Evolutionary conservation across 2,113 vertebrate genomes (phyloP).

Genomic region (Alces alces): DNA sequence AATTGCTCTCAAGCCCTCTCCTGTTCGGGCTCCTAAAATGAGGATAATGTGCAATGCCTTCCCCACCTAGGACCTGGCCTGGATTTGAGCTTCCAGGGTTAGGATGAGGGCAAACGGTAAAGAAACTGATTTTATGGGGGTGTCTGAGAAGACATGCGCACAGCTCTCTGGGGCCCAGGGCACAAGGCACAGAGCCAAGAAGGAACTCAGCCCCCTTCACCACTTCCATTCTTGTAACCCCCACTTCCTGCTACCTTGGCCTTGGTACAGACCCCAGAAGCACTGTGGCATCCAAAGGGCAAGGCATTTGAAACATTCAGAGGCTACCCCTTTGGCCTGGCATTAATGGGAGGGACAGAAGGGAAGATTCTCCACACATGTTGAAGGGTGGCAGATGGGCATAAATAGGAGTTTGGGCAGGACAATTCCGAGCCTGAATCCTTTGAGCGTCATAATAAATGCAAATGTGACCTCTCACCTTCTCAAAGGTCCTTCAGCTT

Average conservation of each 20-base stretch:
- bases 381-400: background rate
- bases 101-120: background rate
- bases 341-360: background rate
- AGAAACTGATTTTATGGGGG: background rate
- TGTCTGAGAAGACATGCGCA: background rate
- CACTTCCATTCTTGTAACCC: background rate
- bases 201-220: background rate
- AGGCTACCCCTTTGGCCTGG: background rate
- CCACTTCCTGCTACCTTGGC: background rate
- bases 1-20: background rate
- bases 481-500: background rate
- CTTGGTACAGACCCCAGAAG: background rate
- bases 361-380: background rate
- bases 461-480: background rate
- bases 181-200: background rate
- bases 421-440: background rate
- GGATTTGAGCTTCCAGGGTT: background rate
- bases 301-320: background rate
- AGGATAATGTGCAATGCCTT: too few relatives aligned
- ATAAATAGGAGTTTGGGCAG: background rate
- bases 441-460: background rate
- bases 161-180: background rate
- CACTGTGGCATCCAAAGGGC: background rate
- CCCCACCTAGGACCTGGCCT: background rate
- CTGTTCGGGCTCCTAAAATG: background rate